Evolutionary conservation across 2,113 vertebrate genomes (phyloP).

Genomic region (Callopanchax toddi): DNA sequence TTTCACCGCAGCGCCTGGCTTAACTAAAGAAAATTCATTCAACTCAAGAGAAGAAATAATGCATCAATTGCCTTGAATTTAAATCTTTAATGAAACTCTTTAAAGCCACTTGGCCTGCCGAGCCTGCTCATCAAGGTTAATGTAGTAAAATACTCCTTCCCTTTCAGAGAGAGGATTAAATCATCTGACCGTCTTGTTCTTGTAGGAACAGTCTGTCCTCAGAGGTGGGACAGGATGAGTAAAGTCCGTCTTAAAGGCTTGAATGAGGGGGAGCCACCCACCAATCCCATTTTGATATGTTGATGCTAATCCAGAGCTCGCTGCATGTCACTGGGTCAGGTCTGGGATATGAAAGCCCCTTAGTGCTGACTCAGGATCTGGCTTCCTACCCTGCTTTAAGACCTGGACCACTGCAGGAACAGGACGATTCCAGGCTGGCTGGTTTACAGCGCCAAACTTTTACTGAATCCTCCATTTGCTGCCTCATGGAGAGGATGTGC

Average conservation of each 20-base stretch:
- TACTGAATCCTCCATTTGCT: too few species aligned
- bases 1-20: constrained; percentile 56
- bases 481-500: too few species aligned
- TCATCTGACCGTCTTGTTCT: constrained; percentile 32
- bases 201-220: constrained; percentile 21
- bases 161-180: constrained; percentile 53
- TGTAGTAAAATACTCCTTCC: constrained; percentile 3
- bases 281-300: constrained; percentile 73
- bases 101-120: constrained; percentile 13
- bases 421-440: too few species aligned
- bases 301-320: constrained; percentile 66
- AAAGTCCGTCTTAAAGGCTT: constrained; percentile 74
- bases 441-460: too few species aligned
- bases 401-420: too few species aligned
- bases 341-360: constrained; percentile 16
- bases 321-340: constrained; percentile 29
- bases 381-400: neutral
- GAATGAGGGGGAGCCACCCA: constrained; percentile 60
- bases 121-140: constrained; percentile 9
- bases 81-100: constrained; percentile 36
- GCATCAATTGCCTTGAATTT: constrained; percentile 8
- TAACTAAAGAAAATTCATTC: constrained; percentile 45
- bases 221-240: constrained; percentile 39
- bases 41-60: constrained; percentile 51
- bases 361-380: constrained; percentile 44